phyloP scores from a whole-genome alignment of 2,797 vertebrate species.

The Pseudochirops corinnae region DNA sequence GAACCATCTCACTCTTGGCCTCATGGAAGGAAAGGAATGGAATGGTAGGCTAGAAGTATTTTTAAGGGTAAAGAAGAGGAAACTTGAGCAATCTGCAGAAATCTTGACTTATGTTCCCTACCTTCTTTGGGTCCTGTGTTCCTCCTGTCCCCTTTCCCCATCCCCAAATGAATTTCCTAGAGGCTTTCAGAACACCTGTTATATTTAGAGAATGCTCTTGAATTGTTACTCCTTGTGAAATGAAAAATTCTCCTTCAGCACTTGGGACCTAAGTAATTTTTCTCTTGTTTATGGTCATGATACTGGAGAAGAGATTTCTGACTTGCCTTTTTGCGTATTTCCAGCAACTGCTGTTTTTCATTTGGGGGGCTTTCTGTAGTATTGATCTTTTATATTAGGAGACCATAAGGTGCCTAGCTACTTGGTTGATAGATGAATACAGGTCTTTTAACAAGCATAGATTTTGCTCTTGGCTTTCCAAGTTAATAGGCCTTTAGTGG shows the following conservation, averaged over 20 bases:
- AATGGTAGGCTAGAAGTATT: not conserved
- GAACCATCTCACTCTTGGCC: not conserved
- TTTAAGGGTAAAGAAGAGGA: not conserved
- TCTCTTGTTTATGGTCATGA: constrained; percentile 15
- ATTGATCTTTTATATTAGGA: not conserved
- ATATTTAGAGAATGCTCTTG: not conserved
- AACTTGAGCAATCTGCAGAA: not conserved
- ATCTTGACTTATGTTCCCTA: not conserved
- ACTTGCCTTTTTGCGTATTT: constrained; percentile 29
- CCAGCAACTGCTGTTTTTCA: not conserved
- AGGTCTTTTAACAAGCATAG: not conserved
- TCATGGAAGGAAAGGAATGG: not conserved
- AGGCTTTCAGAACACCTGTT: not conserved
- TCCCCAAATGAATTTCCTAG: not conserved
- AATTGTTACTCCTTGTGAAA: not conserved
- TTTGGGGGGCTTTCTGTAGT: not conserved
- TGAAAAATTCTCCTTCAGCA: not conserved
- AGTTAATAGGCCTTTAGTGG: not conserved
- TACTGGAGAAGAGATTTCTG: constrained; percentile 17
- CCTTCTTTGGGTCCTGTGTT: not conserved
- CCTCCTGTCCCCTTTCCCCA: fast-evolving
- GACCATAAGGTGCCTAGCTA: constrained; percentile 13
- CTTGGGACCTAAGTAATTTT: not conserved
- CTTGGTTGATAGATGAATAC: not conserved
- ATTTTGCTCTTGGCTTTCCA: not conserved